These are phyloP conservation scores for Parus major DNA, from an alignment of 2,113 vertebrate genomes.

Conservation along the genomic window DNA sequence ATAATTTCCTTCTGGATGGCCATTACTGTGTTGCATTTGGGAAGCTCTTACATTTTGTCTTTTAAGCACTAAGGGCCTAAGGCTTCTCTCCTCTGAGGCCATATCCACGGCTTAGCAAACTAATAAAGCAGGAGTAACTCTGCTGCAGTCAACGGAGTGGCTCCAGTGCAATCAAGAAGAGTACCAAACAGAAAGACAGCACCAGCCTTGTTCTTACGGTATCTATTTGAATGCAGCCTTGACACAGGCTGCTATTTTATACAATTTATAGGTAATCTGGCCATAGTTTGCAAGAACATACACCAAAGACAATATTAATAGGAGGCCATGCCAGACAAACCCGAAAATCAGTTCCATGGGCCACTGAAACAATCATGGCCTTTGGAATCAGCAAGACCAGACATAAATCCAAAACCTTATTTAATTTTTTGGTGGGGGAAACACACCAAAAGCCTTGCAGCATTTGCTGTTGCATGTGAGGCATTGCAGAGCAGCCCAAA, in stretches of 20 bases:
- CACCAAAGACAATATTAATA: background rate
- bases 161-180: background rate
- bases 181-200: background rate
- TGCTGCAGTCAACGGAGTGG: fast-evolving
- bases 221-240: background rate
- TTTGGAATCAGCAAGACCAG: background rate
- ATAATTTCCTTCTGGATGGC: background rate
- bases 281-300: background rate
- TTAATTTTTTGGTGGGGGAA: background rate
- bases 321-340: background rate
- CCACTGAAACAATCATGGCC: background rate
- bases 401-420: background rate
- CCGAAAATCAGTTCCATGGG: background rate
- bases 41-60: background rate
- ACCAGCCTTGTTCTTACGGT: background rate
- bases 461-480: background rate
- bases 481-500: background rate
- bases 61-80: background rate
- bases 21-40: background rate
- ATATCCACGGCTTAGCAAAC: background rate
- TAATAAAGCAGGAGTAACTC: background rate
- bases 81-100: background rate
- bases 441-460: background rate
- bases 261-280: background rate
- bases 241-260: background rate